phyloP scores from a whole-genome alignment of 2,888 invertebrate genomes.

The Sinelater perroti region DNA sequence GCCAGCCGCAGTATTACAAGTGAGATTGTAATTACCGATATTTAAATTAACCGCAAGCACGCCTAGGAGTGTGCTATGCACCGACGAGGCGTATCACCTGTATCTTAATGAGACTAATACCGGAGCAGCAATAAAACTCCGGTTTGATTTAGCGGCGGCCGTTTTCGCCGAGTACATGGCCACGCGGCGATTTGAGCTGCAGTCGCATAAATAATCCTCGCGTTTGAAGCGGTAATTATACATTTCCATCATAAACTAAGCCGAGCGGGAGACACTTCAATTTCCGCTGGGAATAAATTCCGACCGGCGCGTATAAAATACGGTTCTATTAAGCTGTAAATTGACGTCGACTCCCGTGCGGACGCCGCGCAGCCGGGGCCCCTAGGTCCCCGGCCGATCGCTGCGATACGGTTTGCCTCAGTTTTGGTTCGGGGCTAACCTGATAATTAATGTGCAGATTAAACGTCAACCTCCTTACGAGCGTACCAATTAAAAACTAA shows the following conservation, averaged over 20 bases:
- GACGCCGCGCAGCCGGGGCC: not conserved
- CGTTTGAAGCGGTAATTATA: constrained; percentile 2
- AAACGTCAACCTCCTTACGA: no score
- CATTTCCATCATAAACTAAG: not conserved
- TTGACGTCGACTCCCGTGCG: no score
- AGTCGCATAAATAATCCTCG: not conserved
- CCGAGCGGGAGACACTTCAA: constrained; percentile 5
- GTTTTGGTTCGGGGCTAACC: constrained; percentile 19
- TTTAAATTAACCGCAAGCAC: constrained; percentile 14
- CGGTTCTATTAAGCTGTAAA: constrained; percentile 3
- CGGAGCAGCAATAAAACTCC: not conserved
- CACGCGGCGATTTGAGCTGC: not conserved
- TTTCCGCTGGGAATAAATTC: constrained; percentile 11
- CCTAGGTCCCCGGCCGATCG: no score
- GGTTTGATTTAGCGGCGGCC: not conserved
- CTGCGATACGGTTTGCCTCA: no score
- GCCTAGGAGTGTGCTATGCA: not conserved
- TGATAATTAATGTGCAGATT: constrained; percentile 9
- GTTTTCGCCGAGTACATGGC: not conserved
- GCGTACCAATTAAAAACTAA: constrained; percentile 22
- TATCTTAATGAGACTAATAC: no score
- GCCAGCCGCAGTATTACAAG: constrained; percentile 24
- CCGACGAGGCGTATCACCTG: not conserved
- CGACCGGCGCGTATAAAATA: not conserved
- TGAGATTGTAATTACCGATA: constrained; percentile 31